phyloP scores from a whole-genome alignment of 2,888 invertebrate genomes.

The Pyrochroa serraticornis region DNA sequence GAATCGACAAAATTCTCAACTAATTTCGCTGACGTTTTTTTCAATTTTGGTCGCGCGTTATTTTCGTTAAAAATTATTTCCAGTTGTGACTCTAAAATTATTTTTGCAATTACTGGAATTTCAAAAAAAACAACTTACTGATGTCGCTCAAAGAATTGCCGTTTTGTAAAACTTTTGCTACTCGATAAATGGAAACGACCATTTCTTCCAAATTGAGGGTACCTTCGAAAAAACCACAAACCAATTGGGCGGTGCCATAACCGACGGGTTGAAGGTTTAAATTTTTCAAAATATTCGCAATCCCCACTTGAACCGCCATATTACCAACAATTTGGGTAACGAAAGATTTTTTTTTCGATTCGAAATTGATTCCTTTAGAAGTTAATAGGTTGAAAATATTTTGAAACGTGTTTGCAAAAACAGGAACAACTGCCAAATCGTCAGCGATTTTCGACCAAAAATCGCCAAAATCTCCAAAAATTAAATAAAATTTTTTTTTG shows the following conservation, averaged over 20 bases:
- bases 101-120: too few species aligned
- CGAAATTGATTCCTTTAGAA: conserved; percentile 13
- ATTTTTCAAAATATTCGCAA: conserved; percentile 59
- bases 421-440: conserved; percentile 74
- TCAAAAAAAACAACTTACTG: too few species aligned
- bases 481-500: conserved; percentile 54
- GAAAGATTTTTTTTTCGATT: too few species aligned
- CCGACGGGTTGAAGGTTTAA: conserved; percentile 58
- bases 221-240: conserved; percentile 90
- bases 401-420: conserved; percentile 74
- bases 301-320: conserved; percentile 64
- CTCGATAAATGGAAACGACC: conserved; percentile 54
- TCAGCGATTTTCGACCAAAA: conserved; percentile 88
- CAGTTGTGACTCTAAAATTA: conserved; percentile 20
- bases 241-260: conserved; percentile 89
- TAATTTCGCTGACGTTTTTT: conserved; percentile 63
- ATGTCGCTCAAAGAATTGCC: too few species aligned
- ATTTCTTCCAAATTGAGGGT: conserved; percentile 83
- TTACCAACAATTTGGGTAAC: conserved; percentile 28
- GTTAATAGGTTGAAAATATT: not conserved
- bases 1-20: conserved; percentile 88
- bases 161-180: not conserved
- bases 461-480: conserved; percentile 91
- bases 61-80: conserved; percentile 22
- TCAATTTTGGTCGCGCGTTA: conserved; percentile 53